Conservation (phyloP, 2,797 vertebrate genomes). For the Fratercula arctica region DNA sequence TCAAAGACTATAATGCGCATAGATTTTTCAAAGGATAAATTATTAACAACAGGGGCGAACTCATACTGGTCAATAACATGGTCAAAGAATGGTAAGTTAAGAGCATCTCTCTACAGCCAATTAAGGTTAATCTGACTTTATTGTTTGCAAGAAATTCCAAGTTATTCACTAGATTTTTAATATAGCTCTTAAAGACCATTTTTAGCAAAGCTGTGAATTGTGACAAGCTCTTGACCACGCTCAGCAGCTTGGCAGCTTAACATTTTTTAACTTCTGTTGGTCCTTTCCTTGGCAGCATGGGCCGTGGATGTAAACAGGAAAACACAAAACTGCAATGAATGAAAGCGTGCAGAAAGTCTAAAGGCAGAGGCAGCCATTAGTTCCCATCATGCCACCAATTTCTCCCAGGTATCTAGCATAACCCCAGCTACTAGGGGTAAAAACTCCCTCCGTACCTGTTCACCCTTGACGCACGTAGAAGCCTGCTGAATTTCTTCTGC, state of each 20-base stretch:
- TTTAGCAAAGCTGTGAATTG: background rate
- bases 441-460: background rate
- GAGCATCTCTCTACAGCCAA: background rate
- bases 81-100: constrained; percentile 65
- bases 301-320: background rate
- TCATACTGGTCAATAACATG: constrained; percentile 74
- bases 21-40: constrained; percentile 81
- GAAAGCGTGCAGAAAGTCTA: background rate
- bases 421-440: background rate
- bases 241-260: background rate
- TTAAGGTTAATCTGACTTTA: constrained; percentile 2
- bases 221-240: background rate
- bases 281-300: background rate
- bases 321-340: background rate
- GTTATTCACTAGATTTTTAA: constrained; percentile 4
- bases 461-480: fast-evolving
- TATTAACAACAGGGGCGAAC: constrained; percentile 78
- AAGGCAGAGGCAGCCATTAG: background rate
- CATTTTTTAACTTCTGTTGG: background rate
- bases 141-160: constrained; percentile 18
- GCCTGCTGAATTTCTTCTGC: background rate
- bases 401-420: background rate
- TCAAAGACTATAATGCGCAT: constrained; percentile 82
- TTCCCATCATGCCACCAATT: background rate
- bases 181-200: background rate